Evolutionary conservation across 2,113 vertebrate genomes (phyloP).

Genomic region (Protobothrops flavoviridis): DNA sequence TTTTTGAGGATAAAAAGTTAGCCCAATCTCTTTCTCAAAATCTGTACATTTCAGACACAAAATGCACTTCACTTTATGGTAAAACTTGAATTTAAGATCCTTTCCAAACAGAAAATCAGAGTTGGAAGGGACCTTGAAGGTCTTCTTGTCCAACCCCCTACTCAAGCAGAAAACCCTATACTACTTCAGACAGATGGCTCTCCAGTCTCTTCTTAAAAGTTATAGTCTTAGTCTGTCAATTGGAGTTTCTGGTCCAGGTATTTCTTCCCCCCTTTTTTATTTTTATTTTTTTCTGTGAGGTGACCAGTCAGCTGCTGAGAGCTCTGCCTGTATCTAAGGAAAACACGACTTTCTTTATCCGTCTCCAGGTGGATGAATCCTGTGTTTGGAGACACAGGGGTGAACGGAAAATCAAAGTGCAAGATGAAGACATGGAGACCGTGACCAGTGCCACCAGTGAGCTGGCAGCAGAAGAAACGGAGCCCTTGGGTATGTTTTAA

Average conservation of each 20-base stretch:
- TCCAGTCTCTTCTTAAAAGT: background rate
- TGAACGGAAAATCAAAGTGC: slow-evolving; percentile 86
- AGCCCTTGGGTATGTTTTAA: slow-evolving; percentile 79
- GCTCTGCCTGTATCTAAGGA: background rate
- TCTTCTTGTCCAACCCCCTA: background rate
- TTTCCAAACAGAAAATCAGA: background rate
- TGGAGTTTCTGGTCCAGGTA: background rate
- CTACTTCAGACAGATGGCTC: background rate
- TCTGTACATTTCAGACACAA: background rate
- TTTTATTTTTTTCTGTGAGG: background rate
- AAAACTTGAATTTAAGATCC: background rate
- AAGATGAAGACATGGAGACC: slow-evolving; percentile 88
- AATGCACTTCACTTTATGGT: background rate
- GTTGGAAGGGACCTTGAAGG: background rate
- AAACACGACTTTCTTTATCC: slow-evolving; percentile 4
- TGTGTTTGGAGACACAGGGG: slow-evolving; percentile 86
- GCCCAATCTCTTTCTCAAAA: background rate
- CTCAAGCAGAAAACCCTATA: background rate
- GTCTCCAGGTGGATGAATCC: slow-evolving; percentile 86
- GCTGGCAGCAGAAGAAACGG: slow-evolving; percentile 81
- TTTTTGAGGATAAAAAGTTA: background rate
- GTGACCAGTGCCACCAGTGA: slow-evolving; percentile 77
- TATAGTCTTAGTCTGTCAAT: background rate
- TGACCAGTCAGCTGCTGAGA: background rate
- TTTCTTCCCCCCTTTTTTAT: background rate